Conservation (phyloP, 2,113 vertebrate genomes). For the Caranx ignobilis region DNA sequence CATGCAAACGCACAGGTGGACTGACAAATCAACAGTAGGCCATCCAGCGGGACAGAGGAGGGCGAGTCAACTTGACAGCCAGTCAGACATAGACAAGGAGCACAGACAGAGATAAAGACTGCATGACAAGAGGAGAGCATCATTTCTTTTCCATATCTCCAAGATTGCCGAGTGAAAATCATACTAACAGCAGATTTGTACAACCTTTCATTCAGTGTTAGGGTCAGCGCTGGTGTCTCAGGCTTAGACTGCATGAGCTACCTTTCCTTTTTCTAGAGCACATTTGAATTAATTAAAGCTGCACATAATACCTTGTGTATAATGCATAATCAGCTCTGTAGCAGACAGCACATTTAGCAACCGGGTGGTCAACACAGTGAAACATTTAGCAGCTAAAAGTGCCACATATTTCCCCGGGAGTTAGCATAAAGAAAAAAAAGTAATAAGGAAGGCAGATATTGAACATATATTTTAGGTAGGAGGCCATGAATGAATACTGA, state of each 20-base stretch:
- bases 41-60: slow-evolving; percentile 15
- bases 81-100: slow-evolving; percentile 20
- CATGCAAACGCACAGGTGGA: slow-evolving; percentile 33
- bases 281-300: background rate
- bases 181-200: background rate
- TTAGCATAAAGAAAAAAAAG: background rate
- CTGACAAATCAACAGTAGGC: slow-evolving; percentile 45
- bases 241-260: background rate
- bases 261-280: background rate
- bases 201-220: background rate
- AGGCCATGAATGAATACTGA: too few relatives aligned
- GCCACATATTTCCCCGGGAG: too few relatives aligned
- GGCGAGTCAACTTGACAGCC: slow-evolving; percentile 26
- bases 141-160: slow-evolving; percentile 8
- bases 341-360: background rate
- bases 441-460: background rate
- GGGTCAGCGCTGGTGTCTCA: background rate
- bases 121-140: background rate
- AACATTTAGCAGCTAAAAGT: background rate
- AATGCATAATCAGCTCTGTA: background rate
- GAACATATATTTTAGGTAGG: too few relatives aligned
- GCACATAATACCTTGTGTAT: too few relatives aligned
- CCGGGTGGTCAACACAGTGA: background rate
- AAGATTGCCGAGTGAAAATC: background rate
- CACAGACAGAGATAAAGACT: slow-evolving; percentile 22